phyloP scores from a whole-genome alignment of 2,797 vertebrate genomes.

The Epinephelus malabaricus region DNA sequence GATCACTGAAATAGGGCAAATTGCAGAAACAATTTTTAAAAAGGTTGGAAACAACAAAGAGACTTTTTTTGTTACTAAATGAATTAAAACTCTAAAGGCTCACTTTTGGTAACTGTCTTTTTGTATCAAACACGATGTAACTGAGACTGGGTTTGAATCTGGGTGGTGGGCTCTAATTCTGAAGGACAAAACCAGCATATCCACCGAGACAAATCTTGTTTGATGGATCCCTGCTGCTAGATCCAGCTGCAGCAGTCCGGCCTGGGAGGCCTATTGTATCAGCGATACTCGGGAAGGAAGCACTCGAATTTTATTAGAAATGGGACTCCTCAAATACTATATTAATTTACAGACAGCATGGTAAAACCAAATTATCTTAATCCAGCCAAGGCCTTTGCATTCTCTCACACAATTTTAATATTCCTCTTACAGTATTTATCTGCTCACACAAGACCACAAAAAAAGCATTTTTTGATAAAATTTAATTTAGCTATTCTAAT shows the following conservation, averaged over 20 bases:
- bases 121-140: constrained; percentile 54
- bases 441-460: neutral
- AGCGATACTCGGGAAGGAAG: constrained; percentile 70
- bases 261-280: constrained; percentile 77
- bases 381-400: constrained; percentile 32
- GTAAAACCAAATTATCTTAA: constrained; percentile 67
- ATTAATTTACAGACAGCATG: constrained; percentile 66
- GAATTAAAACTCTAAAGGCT: constrained; percentile 38
- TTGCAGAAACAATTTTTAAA: neutral
- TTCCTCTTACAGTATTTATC: neutral
- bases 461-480: neutral
- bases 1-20: neutral
- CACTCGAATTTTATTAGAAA: constrained; percentile 72
- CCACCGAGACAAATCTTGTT: constrained; percentile 84
- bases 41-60: neutral
- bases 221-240: constrained; percentile 79
- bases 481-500: neutral
- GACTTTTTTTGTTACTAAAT: constrained; percentile 9
- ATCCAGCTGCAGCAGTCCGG: constrained; percentile 66
- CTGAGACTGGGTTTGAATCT: constrained; percentile 55
- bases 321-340: constrained; percentile 63
- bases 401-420: constrained; percentile 15
- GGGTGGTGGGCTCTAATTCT: constrained; percentile 78
- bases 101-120: constrained; percentile 19
- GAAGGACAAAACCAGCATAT: constrained; percentile 77